Percentiles rank a stretch among this genome's conserved stretches.
Conservation (phyloP, 2,888 invertebrate species). For the Sarcophaga caerulescens region DNA sequence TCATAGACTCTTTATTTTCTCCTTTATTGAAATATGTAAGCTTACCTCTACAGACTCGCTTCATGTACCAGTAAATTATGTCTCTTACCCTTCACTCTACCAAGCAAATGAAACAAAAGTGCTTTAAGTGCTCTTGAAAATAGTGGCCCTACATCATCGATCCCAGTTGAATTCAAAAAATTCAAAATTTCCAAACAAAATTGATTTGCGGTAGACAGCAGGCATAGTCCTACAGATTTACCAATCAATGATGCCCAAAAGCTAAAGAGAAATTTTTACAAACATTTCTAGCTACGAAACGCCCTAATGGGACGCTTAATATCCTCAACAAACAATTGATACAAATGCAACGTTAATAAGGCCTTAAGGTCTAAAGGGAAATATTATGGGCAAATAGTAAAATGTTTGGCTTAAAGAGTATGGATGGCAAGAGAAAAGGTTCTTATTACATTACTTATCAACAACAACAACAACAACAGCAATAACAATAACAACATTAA, state of each 20-base stretch:
- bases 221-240: not conserved
- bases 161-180: not conserved
- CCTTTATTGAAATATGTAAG: too few species aligned
- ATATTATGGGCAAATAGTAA: conserved; percentile 41
- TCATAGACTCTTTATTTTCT: too few species aligned
- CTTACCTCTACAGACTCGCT: too few species aligned
- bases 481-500: not conserved
- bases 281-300: not conserved
- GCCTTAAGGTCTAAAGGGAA: conserved; percentile 58
- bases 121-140: not conserved
- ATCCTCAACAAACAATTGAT: not conserved
- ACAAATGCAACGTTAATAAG: conserved; percentile 55
- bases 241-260: not conserved
- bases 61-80: too few species aligned
- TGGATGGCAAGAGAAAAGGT: conserved; percentile 23
- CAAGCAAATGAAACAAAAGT: not conserved
- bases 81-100: too few species aligned
- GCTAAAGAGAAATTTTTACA: not conserved
- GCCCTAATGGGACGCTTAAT: not conserved
- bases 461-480: not conserved
- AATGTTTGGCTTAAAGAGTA: conserved; percentile 38
- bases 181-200: not conserved
- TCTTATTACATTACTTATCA: conserved; percentile 46
- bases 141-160: too few species aligned
- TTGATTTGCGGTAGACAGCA: not conserved